Evolutionary conservation across 2,797 vertebrate species (phyloP).

Genomic region (Leptoclinus maculatus): DNA sequence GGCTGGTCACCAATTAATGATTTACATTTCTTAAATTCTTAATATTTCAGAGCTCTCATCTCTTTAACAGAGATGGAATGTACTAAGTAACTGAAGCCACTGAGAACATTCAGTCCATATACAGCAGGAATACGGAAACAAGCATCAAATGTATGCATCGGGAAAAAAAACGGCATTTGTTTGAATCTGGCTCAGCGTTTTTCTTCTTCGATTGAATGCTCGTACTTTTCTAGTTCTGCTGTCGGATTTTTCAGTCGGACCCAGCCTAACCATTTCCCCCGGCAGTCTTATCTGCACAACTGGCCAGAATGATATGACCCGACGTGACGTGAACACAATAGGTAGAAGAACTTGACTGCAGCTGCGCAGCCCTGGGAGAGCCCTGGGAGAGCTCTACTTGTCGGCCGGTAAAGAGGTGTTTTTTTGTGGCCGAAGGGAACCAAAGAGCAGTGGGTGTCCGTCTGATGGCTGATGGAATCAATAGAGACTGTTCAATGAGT

Average conservation of each 20-base stretch:
- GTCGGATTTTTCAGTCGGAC: background rate
- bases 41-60: background rate
- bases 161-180: too few relatives aligned
- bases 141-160: background rate
- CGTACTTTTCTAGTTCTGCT: background rate
- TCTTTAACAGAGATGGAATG: background rate
- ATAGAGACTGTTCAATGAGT: conserved; percentile 60
- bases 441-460: conserved; percentile 65
- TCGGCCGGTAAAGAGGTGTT: conserved; percentile 46
- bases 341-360: conserved; percentile 31
- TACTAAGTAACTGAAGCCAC: background rate
- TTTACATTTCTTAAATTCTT: background rate
- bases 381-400: conserved; percentile 18
- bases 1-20: background rate
- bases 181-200: background rate
- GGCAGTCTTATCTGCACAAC: conserved; percentile 21
- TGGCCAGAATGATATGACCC: conserved; percentile 43
- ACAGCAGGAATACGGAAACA: too few relatives aligned
- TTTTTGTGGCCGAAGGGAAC: conserved; percentile 49
- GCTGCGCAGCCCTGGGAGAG: conserved; percentile 37
- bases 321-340: conserved; percentile 61
- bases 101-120: background rate
- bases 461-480: conserved; percentile 65
- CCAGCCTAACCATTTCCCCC: background rate
- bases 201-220: background rate